Conservation (phyloP, 2,888 invertebrate genomes). For the Melanostoma scalare region DNA sequence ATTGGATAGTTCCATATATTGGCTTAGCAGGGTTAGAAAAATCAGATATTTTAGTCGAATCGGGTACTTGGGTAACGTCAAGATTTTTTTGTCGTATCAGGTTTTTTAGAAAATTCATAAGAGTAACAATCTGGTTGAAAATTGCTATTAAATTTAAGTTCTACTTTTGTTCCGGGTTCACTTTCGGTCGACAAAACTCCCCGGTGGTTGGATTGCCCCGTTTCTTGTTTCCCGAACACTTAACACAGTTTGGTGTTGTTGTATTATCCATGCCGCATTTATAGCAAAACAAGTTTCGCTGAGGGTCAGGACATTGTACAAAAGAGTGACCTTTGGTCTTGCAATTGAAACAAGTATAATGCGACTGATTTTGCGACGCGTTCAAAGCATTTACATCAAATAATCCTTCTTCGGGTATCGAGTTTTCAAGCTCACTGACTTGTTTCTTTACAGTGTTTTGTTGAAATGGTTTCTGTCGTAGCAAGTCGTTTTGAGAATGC, state of each 20-base stretch:
- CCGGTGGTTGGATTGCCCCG: slow-evolving; percentile 4
- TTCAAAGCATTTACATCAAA: no score
- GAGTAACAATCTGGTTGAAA: background rate
- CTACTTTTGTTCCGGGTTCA: slow-evolving; percentile 6
- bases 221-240: slow-evolving; percentile 11
- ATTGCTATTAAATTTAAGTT: background rate
- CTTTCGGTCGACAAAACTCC: background rate
- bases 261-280: background rate
- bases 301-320: background rate
- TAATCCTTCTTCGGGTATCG: no score
- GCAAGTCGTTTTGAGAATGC: no score
- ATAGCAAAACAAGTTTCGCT: background rate
- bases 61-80: background rate
- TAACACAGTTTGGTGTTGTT: background rate
- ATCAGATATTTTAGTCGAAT: no score
- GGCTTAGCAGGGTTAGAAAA: no score
- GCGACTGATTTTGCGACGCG: no score
- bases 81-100: background rate
- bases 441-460: no score
- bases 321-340: background rate
- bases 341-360: background rate
- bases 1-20: no score
- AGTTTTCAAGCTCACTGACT: no score
- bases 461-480: no score
- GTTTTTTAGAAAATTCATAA: background rate